Evolutionary conservation across 2,113 vertebrate species (phyloP).

Genomic region (Ifrita kowaldi): DNA sequence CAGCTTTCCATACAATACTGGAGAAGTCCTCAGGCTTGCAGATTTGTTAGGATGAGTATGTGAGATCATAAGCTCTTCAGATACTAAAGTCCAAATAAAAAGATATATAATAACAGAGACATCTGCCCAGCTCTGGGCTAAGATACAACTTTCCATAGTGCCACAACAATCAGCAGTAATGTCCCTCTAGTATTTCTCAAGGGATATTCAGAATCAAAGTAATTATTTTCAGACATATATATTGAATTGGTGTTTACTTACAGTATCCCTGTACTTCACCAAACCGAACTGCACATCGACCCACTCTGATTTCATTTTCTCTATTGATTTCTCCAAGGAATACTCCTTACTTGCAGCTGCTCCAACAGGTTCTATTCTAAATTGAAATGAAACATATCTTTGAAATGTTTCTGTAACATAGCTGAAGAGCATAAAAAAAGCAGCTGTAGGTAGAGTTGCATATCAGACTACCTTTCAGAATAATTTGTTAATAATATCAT

Average conservation of each 20-base stretch:
- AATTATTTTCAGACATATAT: not conserved
- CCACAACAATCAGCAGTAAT: not conserved
- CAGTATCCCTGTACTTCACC: conserved; percentile 83
- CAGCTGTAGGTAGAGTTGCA: not conserved
- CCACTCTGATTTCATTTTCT: conserved; percentile 90
- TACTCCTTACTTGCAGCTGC: conserved; percentile 87
- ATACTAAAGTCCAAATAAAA: not conserved
- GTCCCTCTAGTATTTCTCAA: not conserved
- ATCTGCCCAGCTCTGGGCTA: not conserved
- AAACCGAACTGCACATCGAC: conserved; percentile 74
- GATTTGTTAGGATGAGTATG: not conserved
- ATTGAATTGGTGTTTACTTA: conserved; percentile 62
- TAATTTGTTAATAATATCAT: not conserved
- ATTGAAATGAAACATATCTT: not conserved
- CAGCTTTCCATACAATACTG: not conserved
- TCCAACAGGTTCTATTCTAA: conserved; percentile 85
- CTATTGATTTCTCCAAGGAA: conserved; percentile 85
- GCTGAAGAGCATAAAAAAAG: not conserved
- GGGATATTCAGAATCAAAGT: not conserved
- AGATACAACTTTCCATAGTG: not conserved
- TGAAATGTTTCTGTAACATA: not conserved
- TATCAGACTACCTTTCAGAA: not conserved
- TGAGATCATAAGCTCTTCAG: not conserved
- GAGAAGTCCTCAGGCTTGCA: not conserved
- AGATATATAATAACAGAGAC: not conserved